Evolutionary conservation across 2,113 vertebrate species (phyloP).

Genomic region (Scomber scombrus): DNA sequence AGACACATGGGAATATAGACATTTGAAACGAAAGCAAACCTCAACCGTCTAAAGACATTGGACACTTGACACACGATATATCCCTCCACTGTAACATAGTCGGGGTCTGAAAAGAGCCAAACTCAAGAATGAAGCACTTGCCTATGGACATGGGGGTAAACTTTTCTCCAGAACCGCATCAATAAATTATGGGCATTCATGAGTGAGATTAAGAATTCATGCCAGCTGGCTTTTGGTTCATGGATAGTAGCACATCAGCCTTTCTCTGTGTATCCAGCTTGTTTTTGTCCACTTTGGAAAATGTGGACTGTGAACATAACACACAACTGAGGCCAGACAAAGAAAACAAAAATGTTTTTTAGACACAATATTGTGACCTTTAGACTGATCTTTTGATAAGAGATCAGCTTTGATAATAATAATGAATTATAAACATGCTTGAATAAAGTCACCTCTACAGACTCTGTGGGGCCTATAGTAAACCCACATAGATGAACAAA

Average conservation of each 20-base stretch:
- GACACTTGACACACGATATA: conserved; percentile 65
- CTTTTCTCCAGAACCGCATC: conserved; percentile 77
- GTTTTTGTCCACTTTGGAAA: conserved; percentile 47
- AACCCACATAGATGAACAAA: neutral
- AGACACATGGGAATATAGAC: conserved; percentile 16
- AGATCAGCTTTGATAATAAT: conserved; percentile 15
- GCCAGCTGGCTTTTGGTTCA: conserved; percentile 73
- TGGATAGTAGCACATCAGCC: conserved; percentile 53
- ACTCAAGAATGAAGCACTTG: conserved; percentile 49
- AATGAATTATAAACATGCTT: neutral
- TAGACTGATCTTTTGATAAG: neutral
- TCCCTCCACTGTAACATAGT: conserved; percentile 51
- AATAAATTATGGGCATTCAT: conserved; percentile 83
- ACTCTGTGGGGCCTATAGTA: neutral
- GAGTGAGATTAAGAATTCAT: conserved; percentile 83
- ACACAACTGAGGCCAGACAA: conserved; percentile 47
- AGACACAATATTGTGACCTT: conserved; percentile 9
- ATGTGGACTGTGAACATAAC: neutral
- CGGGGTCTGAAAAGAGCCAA: conserved; percentile 42
- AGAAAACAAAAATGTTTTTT: conserved; percentile 31
- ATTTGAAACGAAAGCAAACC: conserved; percentile 45
- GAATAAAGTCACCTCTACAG: neutral
- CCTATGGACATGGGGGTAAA: conserved; percentile 59
- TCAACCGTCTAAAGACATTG: conserved; percentile 42
- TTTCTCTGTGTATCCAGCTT: conserved; percentile 34